phyloP scores from a whole-genome alignment of 2,888 invertebrate species.

The Lottia scabra region DNA sequence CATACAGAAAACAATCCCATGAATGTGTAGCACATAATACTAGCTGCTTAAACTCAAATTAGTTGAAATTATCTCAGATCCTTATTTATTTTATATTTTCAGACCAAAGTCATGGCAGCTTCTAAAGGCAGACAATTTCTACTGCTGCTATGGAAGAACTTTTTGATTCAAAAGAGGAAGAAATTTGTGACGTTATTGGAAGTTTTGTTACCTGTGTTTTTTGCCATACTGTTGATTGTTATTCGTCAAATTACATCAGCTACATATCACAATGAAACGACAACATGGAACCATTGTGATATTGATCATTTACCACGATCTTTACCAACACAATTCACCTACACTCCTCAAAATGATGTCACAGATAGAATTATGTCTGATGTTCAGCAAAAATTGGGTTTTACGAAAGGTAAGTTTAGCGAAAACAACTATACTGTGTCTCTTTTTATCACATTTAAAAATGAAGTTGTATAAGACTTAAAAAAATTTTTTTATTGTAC shows the following conservation, averaged over 20 bases:
- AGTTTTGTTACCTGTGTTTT: slow-evolving; percentile 69
- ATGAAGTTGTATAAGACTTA: too few relatives aligned
- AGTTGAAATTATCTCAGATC: too few relatives aligned
- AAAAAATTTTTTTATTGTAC: too few relatives aligned
- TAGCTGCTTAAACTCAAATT: too few relatives aligned
- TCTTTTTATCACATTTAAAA: too few relatives aligned
- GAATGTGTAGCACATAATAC: too few relatives aligned
- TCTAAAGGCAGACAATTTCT: slow-evolving; percentile 70
- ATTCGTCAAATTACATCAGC: slow-evolving; percentile 79
- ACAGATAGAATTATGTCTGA: slow-evolving; percentile 43
- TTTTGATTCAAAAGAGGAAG: slow-evolving; percentile 81
- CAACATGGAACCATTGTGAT: slow-evolving; percentile 50
- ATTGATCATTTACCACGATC: slow-evolving; percentile 29
- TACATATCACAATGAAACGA: slow-evolving; percentile 61
- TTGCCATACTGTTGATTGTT: slow-evolving; percentile 76
- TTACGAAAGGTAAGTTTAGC: slow-evolving; percentile 10
- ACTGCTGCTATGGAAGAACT: slow-evolving; percentile 87
- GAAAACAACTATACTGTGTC: not conserved
- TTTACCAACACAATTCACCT: slow-evolving; percentile 40
- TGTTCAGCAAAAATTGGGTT: slow-evolving; percentile 5
- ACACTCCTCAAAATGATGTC: slow-evolving; percentile 38
- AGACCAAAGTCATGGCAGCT: not conserved
- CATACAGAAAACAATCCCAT: too few relatives aligned
- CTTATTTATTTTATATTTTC: too few relatives aligned
- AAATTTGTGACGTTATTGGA: slow-evolving; percentile 77